Conservation (phyloP, 2,888 invertebrate genomes). For the Eristalis intricaria region DNA sequence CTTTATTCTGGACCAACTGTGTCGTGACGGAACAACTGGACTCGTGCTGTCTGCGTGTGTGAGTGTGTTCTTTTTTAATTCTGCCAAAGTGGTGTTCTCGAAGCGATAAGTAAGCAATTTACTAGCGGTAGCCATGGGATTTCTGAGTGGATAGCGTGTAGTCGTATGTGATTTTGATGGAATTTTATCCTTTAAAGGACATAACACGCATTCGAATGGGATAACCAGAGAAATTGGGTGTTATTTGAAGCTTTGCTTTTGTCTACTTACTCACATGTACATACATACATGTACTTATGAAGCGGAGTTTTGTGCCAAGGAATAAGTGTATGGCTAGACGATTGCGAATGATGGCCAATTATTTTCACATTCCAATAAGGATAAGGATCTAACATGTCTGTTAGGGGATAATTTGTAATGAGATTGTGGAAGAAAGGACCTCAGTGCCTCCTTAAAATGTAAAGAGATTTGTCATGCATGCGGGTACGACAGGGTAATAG, state of each 20-base stretch:
- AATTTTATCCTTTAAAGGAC: conserved; percentile 10
- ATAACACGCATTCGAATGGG: conserved; percentile 22
- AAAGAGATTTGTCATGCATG: no score
- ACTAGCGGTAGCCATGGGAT: conserved; percentile 41
- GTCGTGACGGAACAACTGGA: not conserved
- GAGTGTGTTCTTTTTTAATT: conserved; percentile 27
- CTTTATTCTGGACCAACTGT: conserved; percentile 3
- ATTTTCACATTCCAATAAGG: no score
- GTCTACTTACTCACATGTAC: not conserved
- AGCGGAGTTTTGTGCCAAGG: not conserved
- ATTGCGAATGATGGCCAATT: not conserved
- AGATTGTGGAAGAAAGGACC: no score
- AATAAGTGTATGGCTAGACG: not conserved
- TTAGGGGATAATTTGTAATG: no score
- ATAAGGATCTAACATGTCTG: no score
- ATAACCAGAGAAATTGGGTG: not conserved
- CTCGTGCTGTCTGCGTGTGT: not conserved
- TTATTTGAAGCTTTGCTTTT: not conserved
- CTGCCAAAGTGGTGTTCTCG: conserved; percentile 47
- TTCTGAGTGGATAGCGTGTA: conserved; percentile 21
- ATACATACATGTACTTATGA: not conserved
- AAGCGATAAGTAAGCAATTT: conserved; percentile 56
- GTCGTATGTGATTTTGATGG: conserved; percentile 33
- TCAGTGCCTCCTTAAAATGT: no score
- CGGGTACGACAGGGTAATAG: no score